Conservation (phyloP, 2,113 vertebrate genomes). For the Urocynchramus pylzowi region DNA sequence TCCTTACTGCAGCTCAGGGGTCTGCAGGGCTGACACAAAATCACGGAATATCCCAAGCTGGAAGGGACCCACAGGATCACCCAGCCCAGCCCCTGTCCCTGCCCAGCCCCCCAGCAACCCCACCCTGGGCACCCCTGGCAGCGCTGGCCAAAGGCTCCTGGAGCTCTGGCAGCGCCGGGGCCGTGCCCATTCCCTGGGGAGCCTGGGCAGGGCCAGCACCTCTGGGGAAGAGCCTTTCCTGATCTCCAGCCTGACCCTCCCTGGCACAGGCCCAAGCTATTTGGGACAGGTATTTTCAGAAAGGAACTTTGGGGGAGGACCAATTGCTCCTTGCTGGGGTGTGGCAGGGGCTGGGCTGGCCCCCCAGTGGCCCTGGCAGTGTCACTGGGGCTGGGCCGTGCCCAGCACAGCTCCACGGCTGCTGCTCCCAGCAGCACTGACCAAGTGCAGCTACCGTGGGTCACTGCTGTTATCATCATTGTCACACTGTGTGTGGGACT, state of each 20-base stretch:
- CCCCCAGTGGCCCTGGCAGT: no score
- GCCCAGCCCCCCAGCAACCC: neutral
- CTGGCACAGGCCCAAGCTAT: neutral
- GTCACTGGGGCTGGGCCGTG: neutral
- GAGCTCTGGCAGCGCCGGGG: neutral
- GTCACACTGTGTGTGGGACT: neutral
- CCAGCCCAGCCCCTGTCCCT: neutral
- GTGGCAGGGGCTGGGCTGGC: no score
- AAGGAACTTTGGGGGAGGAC: accelerated
- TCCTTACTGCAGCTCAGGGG: neutral
- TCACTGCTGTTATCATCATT: neutral
- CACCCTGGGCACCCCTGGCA: neutral
- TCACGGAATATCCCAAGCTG: neutral
- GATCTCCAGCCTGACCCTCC: neutral
- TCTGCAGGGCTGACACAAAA: neutral
- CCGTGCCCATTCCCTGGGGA: neutral
- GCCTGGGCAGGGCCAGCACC: neutral
- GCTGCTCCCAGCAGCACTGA: no score
- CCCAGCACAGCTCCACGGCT: neutral
- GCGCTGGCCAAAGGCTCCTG: neutral
- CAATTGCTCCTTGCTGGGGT: neutral
- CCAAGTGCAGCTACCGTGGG: neutral
- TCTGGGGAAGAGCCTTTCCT: neutral
- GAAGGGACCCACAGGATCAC: neutral
- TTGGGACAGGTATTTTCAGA: neutral